Evolutionary conservation across 2,888 invertebrate species (phyloP).

Genomic region (Drosophila pseudotalamancana): DNA sequence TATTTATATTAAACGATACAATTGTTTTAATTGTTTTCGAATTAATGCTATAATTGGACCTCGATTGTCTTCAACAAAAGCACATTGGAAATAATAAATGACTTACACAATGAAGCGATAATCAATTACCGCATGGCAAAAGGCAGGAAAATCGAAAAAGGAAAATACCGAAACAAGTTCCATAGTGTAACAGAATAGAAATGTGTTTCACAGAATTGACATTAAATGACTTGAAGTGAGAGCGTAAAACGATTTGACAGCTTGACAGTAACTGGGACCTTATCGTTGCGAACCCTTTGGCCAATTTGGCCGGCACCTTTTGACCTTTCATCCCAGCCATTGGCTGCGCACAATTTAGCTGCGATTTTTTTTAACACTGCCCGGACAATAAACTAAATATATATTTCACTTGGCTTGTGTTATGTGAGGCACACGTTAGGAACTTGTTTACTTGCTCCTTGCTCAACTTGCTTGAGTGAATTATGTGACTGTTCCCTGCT

Average conservation of each 20-base stretch:
- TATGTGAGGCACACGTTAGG: slow-evolving; percentile 4
- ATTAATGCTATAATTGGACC: neutral
- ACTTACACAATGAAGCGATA: neutral
- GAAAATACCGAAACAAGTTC: neutral
- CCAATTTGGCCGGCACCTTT: slow-evolving; percentile 13
- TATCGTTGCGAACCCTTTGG: slow-evolving; percentile 17
- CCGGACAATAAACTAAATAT: slow-evolving; percentile 34
- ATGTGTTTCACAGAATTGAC: slow-evolving; percentile 4
- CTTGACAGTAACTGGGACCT: slow-evolving; percentile 17
- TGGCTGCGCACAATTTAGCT: slow-evolving; percentile 6
- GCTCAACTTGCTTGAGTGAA: slow-evolving; percentile 26
- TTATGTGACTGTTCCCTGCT: slow-evolving; percentile 46
- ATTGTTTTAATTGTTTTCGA: no score
- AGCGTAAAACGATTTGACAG: slow-evolving; percentile 33
- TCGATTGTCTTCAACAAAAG: neutral
- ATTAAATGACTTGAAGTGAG: slow-evolving; percentile 5
- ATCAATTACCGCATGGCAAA: neutral
- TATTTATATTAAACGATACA: no score
- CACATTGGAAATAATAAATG: neutral
- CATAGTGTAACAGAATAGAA: slow-evolving; percentile 2
- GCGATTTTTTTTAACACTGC: slow-evolving; percentile 13
- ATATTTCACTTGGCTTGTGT: slow-evolving; percentile 17
- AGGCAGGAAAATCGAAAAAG: neutral
- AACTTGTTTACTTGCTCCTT: slow-evolving; percentile 34
- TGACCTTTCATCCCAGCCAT: slow-evolving; percentile 31